Evolutionary conservation across 2,888 invertebrate species (phyloP), one percentile per base, ranked within the genome.

Genomic region (Thera obeliscata): DNA sequence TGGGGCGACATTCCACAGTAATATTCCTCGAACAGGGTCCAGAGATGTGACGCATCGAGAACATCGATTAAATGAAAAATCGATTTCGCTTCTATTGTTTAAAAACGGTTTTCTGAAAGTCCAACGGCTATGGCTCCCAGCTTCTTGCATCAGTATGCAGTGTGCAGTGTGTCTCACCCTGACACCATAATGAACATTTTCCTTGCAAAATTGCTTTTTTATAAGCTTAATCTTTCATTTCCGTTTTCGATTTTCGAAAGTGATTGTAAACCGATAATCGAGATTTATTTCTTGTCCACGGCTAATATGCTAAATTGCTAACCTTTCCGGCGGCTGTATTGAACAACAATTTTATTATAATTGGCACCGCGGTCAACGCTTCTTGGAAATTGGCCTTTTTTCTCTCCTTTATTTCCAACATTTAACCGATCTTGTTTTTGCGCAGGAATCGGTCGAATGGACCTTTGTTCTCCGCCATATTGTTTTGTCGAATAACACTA

Each of bases 271-370:
- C 67, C 72, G 69, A 64, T 77, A 73, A 72, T 72, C 66, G 72
- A 74, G 66, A 67, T 69, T 68, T 73, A 68, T 68, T 69, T 61
- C 72, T 71, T 74, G 75, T 75, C 78, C 76, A 75, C 78, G 78
- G 78, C 81, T 81, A 80, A 85, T 80, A 74, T 84, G 81, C 85
- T 86, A 89, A 89, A 87, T 86, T 77, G 83, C 84, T 85, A 88
- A 87, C 86, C 87, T 86, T 87, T 82, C 83, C 84, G 87, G 81
- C 80, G 86, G 86, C 83, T 76, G 86, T 90, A 90, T 90, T 88
- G 89, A 89, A 86, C 87, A 84, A 84, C 87, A 83, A 87, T 90
- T 90, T 91, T 90, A 89, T 89, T 88, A 92, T 92, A 93, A 93
- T 91, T 91, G 91, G 90, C 87, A 79, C 78, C 81, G 86, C 89